Evolutionary conservation across 2,797 vertebrate species (phyloP).

Genomic region (Tarsius wallacei): DNA sequence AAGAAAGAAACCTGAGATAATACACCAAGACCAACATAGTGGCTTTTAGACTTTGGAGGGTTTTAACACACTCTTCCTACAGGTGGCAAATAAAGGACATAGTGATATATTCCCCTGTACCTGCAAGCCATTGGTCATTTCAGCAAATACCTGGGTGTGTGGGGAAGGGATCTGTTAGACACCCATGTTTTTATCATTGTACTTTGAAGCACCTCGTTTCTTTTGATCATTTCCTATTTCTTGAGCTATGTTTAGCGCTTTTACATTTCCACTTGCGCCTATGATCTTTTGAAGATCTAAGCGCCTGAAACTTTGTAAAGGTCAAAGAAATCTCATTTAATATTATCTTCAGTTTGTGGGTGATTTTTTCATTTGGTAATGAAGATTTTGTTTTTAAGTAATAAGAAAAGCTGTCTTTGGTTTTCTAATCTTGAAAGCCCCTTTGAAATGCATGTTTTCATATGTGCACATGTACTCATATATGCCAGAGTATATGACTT

Average conservation of each 20-base stretch:
- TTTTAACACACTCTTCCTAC: background rate
- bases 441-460: conserved; percentile 40
- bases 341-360: conserved; percentile 58
- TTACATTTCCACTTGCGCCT: conserved; percentile 8
- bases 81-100: background rate
- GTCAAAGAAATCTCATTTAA: conserved; percentile 74
- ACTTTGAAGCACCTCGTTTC: conserved; percentile 15
- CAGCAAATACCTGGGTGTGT: background rate
- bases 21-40: background rate
- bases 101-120: background rate
- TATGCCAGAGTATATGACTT: background rate
- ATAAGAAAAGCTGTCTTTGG: conserved; percentile 43
- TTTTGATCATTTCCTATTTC: conserved; percentile 51
- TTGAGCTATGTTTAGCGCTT: background rate
- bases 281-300: conserved; percentile 73
- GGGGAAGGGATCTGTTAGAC: background rate
- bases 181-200: background rate
- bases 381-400: conserved; percentile 56
- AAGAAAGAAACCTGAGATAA: background rate
- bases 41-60: background rate
- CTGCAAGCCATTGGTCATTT: background rate
- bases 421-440: conserved; percentile 19
- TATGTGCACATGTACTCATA: background rate
- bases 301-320: conserved; percentile 44
- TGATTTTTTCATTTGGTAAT: conserved; percentile 49